Conservation (phyloP, 2,888 invertebrate genomes). For the Odontothrips loti region DNA sequence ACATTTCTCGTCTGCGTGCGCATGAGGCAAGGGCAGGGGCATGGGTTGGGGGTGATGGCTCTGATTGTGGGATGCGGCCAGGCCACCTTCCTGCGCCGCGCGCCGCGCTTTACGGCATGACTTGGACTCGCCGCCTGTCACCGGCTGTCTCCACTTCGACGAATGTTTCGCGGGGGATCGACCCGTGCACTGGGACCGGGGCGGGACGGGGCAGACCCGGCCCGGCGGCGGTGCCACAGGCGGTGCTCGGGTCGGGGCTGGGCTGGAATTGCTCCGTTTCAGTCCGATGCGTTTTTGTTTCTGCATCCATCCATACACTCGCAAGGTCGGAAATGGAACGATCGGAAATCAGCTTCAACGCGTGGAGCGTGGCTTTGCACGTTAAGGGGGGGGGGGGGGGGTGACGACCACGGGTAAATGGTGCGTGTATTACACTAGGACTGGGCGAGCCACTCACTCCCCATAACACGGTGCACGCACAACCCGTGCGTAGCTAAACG, state of each 20-base stretch:
- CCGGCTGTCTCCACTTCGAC: slow-evolving; percentile 11
- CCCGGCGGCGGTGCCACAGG: not conserved
- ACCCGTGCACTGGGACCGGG: not conserved
- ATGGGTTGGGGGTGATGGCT: too few relatives aligned
- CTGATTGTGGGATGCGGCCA: too few relatives aligned
- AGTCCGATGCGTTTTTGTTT: not conserved
- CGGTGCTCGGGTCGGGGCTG: not conserved
- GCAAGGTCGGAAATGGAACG: not conserved
- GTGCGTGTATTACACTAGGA: not conserved
- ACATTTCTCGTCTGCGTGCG: too few relatives aligned
- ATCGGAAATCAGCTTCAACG: not conserved
- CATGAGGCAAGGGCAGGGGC: too few relatives aligned
- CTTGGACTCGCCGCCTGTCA: not conserved
- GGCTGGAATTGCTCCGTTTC: not conserved
- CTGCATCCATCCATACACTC: not conserved
- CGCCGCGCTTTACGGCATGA: too few relatives aligned
- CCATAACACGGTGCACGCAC: not conserved
- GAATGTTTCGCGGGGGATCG: not conserved
- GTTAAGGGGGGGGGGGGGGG: not conserved
- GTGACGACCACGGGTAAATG: not conserved
- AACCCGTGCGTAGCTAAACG: not conserved
- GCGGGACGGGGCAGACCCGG: not conserved
- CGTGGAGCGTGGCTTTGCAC: not conserved
- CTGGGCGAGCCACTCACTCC: not conserved
- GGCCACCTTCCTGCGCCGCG: too few relatives aligned